These are phyloP conservation scores for Vimba vimba DNA, from an alignment of 2,113 vertebrate genomes.

Conservation along the genomic window DNA sequence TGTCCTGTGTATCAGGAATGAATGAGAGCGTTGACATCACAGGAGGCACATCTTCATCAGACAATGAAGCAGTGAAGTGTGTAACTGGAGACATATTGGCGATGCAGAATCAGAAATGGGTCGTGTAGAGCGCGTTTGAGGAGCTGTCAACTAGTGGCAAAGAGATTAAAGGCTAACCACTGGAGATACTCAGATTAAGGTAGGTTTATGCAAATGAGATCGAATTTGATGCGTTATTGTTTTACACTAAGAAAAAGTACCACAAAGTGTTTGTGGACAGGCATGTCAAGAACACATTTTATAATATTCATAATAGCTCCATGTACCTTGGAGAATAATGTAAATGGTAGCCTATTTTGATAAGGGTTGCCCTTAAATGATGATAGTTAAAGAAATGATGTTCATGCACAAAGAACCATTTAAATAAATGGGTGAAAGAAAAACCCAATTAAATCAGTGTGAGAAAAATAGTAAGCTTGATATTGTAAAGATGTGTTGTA, in stretches of 20 bases:
- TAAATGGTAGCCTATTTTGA: neutral
- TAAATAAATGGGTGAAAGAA: too few relatives aligned
- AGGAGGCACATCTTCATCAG: neutral
- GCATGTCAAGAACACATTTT: neutral
- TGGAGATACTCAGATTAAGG: conserved; percentile 7
- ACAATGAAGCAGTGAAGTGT: neutral
- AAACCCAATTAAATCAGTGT: too few relatives aligned
- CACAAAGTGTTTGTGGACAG: neutral
- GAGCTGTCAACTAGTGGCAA: conserved; percentile 14
- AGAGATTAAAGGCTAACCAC: neutral
- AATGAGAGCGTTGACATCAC: neutral
- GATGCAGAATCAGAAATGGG: neutral
- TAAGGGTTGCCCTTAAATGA: too few relatives aligned
- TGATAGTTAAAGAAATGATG: too few relatives aligned
- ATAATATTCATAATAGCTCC: neutral
- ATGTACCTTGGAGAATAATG: neutral
- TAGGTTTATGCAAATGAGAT: neutral
- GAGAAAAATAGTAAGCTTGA: neutral
- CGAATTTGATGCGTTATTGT: neutral
- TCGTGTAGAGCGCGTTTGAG: neutral
- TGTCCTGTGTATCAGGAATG: neutral
- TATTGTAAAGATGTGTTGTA: too few relatives aligned
- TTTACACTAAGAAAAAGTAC: neutral
- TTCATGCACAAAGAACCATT: too few relatives aligned
- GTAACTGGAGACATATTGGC: neutral